These are phyloP conservation scores for Ormyrus pomaceus DNA, from an alignment of 2,888 invertebrate species.

Conservation along the genomic window DNA sequence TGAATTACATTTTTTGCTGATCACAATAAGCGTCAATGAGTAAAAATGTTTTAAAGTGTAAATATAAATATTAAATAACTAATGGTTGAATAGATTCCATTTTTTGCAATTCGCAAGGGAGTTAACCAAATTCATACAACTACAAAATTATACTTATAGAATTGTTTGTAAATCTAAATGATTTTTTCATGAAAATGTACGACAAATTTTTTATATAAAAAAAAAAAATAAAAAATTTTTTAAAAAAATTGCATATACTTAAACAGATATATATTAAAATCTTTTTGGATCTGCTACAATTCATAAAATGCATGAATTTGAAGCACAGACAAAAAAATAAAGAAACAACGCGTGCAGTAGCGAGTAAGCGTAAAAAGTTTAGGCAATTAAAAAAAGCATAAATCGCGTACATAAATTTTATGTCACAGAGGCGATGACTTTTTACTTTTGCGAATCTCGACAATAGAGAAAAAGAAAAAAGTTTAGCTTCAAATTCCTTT, in stretches of 20 bases:
- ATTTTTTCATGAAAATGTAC: constrained; percentile 41
- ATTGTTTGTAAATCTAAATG: constrained; percentile 38
- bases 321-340: constrained; percentile 21
- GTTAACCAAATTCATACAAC: constrained; percentile 36
- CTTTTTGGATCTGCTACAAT: constrained; percentile 28
- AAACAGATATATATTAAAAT: constrained; percentile 15
- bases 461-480: constrained; percentile 29
- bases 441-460: constrained; percentile 57
- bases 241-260: constrained; percentile 22
- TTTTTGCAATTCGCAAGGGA: constrained; percentile 37
- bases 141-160: constrained; percentile 16
- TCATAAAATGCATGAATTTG: constrained; percentile 11
- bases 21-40: constrained; percentile 41
- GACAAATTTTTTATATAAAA: constrained; percentile 30
- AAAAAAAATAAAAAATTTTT: constrained; percentile 21
- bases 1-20: constrained; percentile 55
- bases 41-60: constrained; percentile 54
- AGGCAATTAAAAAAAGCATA: constrained; percentile 33
- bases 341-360: constrained; percentile 45
- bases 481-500: constrained; percentile 39
- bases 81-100: constrained; percentile 45
- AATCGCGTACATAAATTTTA: constrained; percentile 24
- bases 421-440: constrained; percentile 53
- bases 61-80: constrained; percentile 48
- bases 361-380: constrained; percentile 46